These are phyloP conservation scores for Myrmecobius fasciatus DNA, from an alignment of 2,113 vertebrate species.

Conservation along the genomic window DNA sequence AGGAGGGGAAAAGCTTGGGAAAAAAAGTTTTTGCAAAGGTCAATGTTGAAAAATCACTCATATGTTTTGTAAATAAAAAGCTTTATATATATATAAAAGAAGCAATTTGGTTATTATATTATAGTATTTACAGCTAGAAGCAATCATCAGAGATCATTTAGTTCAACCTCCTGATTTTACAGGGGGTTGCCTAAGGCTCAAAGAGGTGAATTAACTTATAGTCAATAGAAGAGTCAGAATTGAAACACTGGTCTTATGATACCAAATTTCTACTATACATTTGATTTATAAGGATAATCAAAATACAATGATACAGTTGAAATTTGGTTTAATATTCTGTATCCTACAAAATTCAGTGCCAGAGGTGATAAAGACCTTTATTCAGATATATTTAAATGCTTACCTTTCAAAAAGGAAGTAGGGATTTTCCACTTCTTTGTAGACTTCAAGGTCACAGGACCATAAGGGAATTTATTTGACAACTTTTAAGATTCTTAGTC, in stretches of 20 bases:
- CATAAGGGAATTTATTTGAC: neutral
- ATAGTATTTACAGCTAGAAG: neutral
- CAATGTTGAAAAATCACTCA: too few relatives aligned
- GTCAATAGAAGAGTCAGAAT: neutral
- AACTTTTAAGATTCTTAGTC: neutral
- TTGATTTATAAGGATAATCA: neutral
- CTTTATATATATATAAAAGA: too few relatives aligned
- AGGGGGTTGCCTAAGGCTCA: neutral
- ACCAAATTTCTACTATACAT: neutral
- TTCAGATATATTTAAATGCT: neutral
- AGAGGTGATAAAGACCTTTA: neutral
- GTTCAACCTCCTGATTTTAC: neutral
- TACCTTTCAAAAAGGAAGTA: neutral
- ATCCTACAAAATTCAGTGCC: neutral
- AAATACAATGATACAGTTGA: neutral
- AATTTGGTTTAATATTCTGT: neutral
- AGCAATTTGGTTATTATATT: too few relatives aligned
- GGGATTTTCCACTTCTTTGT: neutral
- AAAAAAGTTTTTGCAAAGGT: too few relatives aligned
- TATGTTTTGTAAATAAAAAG: too few relatives aligned
- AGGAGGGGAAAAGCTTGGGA: too few relatives aligned
- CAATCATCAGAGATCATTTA: neutral
- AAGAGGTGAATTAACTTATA: neutral
- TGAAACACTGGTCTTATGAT: neutral
- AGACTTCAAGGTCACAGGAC: neutral